Evolutionary conservation across 1,140 invertebrate genomes (phyloP).

Genomic region (Drosophila hydei): DNA sequence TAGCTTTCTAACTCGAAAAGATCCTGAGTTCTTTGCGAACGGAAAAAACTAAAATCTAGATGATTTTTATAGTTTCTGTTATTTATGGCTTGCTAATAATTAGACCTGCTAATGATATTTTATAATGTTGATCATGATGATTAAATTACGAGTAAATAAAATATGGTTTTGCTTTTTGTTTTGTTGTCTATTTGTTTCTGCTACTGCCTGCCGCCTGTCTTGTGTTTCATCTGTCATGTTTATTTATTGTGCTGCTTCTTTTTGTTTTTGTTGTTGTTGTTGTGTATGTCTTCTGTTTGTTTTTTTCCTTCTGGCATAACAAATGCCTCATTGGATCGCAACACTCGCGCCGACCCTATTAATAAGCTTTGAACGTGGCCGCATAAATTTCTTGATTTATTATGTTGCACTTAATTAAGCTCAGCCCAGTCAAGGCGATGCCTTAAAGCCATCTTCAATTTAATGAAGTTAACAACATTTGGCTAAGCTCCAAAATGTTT

Average conservation of each 20-base stretch:
- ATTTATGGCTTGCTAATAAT: slow-evolving; percentile 5
- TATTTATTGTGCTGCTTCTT: slow-evolving; percentile 64
- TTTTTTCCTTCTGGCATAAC: slow-evolving; percentile 23
- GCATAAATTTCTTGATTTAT: slow-evolving; percentile 62
- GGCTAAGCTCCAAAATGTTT: slow-evolving; percentile 30
- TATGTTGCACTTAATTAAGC: slow-evolving; percentile 68
- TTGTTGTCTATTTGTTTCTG: slow-evolving; percentile 22
- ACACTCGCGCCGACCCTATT: slow-evolving; percentile 46
- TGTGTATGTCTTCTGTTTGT: slow-evolving; percentile 15
- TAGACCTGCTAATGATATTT: slow-evolving; percentile 35
- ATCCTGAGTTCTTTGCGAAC: slow-evolving; percentile 3
- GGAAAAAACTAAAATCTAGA: not conserved
- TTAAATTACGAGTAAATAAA: slow-evolving; percentile 53
- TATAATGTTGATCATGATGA: slow-evolving; percentile 48
- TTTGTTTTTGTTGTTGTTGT: slow-evolving; percentile 11
- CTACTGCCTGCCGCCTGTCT: slow-evolving; percentile 9
- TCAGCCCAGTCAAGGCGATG: not conserved
- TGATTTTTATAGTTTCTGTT: slow-evolving; percentile 6
- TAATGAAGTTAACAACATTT: slow-evolving; percentile 45
- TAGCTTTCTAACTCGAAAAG: not conserved
- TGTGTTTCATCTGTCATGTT: slow-evolving; percentile 61
- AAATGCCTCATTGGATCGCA: slow-evolving; percentile 19
- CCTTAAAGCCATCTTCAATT: slow-evolving; percentile 27
- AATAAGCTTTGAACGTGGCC: slow-evolving; percentile 67
- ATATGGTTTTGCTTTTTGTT: slow-evolving; percentile 26